These are phyloP conservation scores for Chitala chitala DNA, from an alignment of 2,113 vertebrate genomes.

Conservation along the genomic window DNA sequence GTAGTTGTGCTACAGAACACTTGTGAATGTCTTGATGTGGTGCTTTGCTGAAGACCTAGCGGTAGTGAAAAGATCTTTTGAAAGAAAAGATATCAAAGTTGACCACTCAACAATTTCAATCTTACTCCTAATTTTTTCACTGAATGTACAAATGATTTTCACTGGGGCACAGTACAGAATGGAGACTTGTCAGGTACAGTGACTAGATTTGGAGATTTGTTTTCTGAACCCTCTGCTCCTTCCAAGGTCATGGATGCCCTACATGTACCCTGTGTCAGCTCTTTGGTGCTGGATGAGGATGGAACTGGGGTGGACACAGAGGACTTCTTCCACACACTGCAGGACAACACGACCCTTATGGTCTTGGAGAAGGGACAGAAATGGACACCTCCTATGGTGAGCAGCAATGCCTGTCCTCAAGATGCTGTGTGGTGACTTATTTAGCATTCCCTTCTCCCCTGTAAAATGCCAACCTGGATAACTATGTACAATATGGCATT, in stretches of 20 bases:
- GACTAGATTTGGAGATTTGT: too few relatives aligned
- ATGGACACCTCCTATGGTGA: conserved; percentile 66
- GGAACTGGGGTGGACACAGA: conserved; percentile 83
- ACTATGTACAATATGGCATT: too few relatives aligned
- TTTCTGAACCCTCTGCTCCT: not conserved
- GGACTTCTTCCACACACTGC: conserved; percentile 77
- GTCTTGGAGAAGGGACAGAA: conserved; percentile 72
- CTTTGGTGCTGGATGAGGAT: conserved; percentile 83
- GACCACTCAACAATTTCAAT: too few relatives aligned
- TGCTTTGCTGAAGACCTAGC: too few relatives aligned
- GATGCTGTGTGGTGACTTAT: too few relatives aligned
- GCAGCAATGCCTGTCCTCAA: conserved; percentile 7
- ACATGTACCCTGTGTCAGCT: conserved; percentile 41
- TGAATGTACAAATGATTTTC: too few relatives aligned
- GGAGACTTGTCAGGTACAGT: too few relatives aligned
- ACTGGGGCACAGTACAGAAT: too few relatives aligned
- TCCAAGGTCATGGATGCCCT: conserved; percentile 64
- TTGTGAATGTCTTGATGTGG: too few relatives aligned
- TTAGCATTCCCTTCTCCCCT: not conserved
- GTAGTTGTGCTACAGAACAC: not conserved
- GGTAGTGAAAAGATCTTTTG: too few relatives aligned
- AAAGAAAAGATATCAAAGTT: too few relatives aligned
- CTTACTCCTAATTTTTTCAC: too few relatives aligned
- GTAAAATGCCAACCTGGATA: not conserved
- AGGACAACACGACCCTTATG: conserved; percentile 73